Evolutionary conservation across 2,888 invertebrate species (phyloP).

Genomic region (Eristalinus aeneus): DNA sequence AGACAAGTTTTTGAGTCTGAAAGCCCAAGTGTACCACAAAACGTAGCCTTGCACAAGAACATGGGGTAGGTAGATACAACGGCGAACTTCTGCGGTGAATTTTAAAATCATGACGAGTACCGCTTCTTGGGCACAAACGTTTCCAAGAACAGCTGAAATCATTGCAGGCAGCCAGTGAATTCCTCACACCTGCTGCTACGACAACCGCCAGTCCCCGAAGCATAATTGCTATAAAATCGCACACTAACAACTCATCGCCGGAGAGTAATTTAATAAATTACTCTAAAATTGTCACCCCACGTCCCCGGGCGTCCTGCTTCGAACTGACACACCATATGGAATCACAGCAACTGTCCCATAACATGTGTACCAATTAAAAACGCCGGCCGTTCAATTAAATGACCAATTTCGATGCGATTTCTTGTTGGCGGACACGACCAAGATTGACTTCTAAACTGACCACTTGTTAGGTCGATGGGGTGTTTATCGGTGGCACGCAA

Average conservation of each 20-base stretch:
- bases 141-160: no score
- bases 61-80: no score
- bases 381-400: conserved; percentile 55
- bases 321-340: not conserved
- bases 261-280: conserved; percentile 13
- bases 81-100: no score
- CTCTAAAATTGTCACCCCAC: conserved; percentile 27
- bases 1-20: no score
- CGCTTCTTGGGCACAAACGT: no score
- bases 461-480: conserved; percentile 66
- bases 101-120: no score
- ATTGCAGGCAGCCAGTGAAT: not conserved
- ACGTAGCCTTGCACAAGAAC: no score
- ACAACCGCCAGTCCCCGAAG: not conserved
- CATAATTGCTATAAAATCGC: not conserved
- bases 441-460: conserved; percentile 55
- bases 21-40: no score
- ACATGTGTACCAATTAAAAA: conserved; percentile 69
- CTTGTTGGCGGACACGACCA: conserved; percentile 34
- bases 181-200: not conserved
- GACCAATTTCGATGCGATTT: conserved; percentile 59
- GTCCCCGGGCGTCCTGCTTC: not conserved
- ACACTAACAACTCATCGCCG: not conserved
- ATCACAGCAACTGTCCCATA: conserved; percentile 36
- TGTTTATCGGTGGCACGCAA: conserved; percentile 69